A percentile compares a stretch with the other conserved stretches of the same genome.
phyloP scores from a whole-genome alignment of 1,140 invertebrate species.

The Lasioglossum albipes region DNA sequence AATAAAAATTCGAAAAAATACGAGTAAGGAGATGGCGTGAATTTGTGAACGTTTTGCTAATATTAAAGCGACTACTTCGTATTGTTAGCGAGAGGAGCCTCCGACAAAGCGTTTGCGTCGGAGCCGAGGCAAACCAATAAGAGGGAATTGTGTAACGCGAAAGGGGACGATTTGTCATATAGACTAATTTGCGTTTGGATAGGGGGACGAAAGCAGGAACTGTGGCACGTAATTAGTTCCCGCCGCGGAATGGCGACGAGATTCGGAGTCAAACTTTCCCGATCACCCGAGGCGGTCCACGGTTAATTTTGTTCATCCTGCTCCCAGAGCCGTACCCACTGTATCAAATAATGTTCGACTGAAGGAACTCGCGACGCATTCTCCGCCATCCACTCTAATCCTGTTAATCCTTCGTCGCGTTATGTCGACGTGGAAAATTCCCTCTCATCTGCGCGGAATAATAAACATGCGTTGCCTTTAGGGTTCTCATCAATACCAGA shows the following conservation, averaged over 20 bases:
- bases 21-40: too few relatives aligned
- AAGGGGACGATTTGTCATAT: constrained; percentile 13
- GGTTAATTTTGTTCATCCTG: constrained; percentile 54
- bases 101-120: too few relatives aligned
- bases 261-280: constrained; percentile 40
- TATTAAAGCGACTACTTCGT: too few relatives aligned
- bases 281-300: constrained; percentile 48
- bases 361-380: constrained; percentile 33
- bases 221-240: constrained; percentile 51
- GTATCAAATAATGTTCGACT: constrained; percentile 45
- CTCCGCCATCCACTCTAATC: constrained; percentile 19
- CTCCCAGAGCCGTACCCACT: constrained; percentile 9
- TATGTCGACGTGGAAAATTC: too few relatives aligned
- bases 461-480: too few relatives aligned
- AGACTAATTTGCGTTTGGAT: constrained; percentile 17
- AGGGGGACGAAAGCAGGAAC: constrained; percentile 40
- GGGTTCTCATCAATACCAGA: too few relatives aligned
- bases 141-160: constrained; percentile 17
- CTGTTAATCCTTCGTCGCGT: not conserved
- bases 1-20: too few relatives aligned
- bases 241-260: not conserved
- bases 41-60: too few relatives aligned
- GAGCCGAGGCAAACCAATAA: constrained; percentile 1
- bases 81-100: too few relatives aligned
- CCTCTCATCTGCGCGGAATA: too few relatives aligned